Evolutionary conservation across 2,797 vertebrate genomes (phyloP), one percentile per base, ranked within the genome.

Genomic region (Champsocephalus gunnari): DNA sequence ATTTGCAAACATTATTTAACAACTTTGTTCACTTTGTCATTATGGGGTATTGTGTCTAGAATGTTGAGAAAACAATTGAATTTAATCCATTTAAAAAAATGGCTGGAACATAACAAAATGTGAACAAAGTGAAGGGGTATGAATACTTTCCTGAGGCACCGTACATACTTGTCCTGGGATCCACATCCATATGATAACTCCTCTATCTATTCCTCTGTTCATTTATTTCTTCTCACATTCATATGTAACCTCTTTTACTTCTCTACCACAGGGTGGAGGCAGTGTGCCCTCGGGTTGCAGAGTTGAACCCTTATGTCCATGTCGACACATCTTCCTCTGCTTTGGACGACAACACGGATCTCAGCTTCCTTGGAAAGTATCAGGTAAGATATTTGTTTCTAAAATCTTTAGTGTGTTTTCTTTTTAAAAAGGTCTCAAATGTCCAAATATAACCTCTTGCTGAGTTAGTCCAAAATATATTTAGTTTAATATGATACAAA

Each of bases 281-380:
- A 21, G 94, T 96, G 1, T 96, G 96, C 89, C 92, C 93, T 47
- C 95, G 82, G 51, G 94, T 99, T 64, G 94, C 96, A 69, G 98
- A 98, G 81, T 91, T 99, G 80, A 99, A 99, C 92, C 98, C 98
- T 0, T 98, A 99, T 50, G 98, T 99, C 69, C 96, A 95, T 56
- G 96, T 99, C 66, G 95, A 94, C 71, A 92, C 94, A 59, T 98
- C 96, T 5, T 93, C 92, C 73, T 79, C 91, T 56, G 81, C 93
- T 57, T 87, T 99, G 64, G 95, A 96, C 55, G 94, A 97, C 85
- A 94, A 83, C 41, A 95, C 96, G 54, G 96, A 99, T 88, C 93
- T 99, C 69, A 94, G 95, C 87, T 99, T 99, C 85, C 94, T 98
- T 38, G 95, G 89, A 77, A 95, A 96, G 62, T 98, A 96, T 85